Percentiles rank a stretch among this genome's conserved stretches.
These are phyloP conservation scores for Poecilia picta DNA, from an alignment of 2,797 vertebrate genomes.

Conservation along the genomic window DNA sequence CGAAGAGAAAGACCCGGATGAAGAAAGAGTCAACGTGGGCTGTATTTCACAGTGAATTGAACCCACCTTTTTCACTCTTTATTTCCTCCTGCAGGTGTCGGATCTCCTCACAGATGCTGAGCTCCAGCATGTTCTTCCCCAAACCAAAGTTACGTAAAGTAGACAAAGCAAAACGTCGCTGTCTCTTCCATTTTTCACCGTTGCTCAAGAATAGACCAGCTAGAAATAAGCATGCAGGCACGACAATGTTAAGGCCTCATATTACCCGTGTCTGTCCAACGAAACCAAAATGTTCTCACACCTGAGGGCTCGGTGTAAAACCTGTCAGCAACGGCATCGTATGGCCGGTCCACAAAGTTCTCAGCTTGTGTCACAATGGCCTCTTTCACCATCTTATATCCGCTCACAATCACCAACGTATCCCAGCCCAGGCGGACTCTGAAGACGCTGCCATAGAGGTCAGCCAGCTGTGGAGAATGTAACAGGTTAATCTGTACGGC, in stretches of 20 bases:
- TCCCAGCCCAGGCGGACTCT: slow-evolving; percentile 34
- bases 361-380: slow-evolving; percentile 78
- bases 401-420: slow-evolving; percentile 61
- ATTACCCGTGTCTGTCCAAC: not conserved
- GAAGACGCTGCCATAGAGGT: slow-evolving; percentile 80
- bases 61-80: slow-evolving; percentile 70
- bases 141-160: slow-evolving; percentile 75
- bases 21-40: not conserved
- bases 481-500: not conserved
- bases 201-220: slow-evolving; percentile 71
- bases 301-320: slow-evolving; percentile 56
- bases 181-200: slow-evolving; percentile 67
- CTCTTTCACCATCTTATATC: slow-evolving; percentile 81
- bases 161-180: slow-evolving; percentile 77
- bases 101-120: slow-evolving; percentile 74
- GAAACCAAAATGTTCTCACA: slow-evolving; percentile 36
- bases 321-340: slow-evolving; percentile 48
- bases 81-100: slow-evolving; percentile 71
- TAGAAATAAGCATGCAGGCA: not conserved
- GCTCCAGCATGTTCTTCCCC: slow-evolving; percentile 70
- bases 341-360: slow-evolving; percentile 79
- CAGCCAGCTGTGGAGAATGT: slow-evolving; percentile 63
- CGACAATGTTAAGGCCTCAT: not conserved
- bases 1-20: not conserved
- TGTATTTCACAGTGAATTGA: not conserved